Evolutionary conservation across 2,888 invertebrate genomes (phyloP).

Genomic region (Diloba caeruleocephala): DNA sequence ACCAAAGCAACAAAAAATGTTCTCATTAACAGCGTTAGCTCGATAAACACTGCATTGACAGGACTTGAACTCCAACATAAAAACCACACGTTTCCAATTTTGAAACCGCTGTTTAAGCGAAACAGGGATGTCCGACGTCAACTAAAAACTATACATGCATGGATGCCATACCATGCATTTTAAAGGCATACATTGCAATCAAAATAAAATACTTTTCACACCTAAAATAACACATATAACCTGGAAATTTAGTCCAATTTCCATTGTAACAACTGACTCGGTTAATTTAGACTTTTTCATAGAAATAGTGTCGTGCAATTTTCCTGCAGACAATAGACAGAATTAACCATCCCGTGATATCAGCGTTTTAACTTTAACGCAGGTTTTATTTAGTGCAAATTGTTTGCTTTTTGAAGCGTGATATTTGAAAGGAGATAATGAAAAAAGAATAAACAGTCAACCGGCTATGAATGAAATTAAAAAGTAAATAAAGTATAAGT

Average conservation of each 20-base stretch:
- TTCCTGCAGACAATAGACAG: slow-evolving; percentile 64
- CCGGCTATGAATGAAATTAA: slow-evolving; percentile 10
- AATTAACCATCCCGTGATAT: slow-evolving; percentile 62
- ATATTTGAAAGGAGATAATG: slow-evolving; percentile 10
- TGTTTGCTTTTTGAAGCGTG: slow-evolving; percentile 41
- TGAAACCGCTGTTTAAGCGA: slow-evolving; percentile 17
- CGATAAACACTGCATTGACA: slow-evolving; percentile 42
- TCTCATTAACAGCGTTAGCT: slow-evolving; percentile 7
- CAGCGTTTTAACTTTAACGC: slow-evolving; percentile 53
- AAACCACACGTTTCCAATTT: slow-evolving; percentile 9
- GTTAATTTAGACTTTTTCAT: slow-evolving; percentile 57
- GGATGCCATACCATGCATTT: too few species aligned
- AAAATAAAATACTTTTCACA: slow-evolving; percentile 23
- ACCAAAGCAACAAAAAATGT: slow-evolving; percentile 24
- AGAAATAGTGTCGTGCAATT: slow-evolving; percentile 61
- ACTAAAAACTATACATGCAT: slow-evolving; percentile 41
- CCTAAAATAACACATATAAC: slow-evolving; percentile 29
- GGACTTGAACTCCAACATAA: slow-evolving; percentile 21
- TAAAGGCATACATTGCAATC: slow-evolving; percentile 24
- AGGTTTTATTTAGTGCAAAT: slow-evolving; percentile 53
- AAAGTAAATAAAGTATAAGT: slow-evolving; percentile 13
- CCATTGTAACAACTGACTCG: slow-evolving; percentile 12
- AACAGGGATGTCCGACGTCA: slow-evolving; percentile 26
- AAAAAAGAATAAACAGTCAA: slow-evolving; percentile 13
- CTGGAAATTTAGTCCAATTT: slow-evolving; percentile 44